These are phyloP conservation scores for Coracopsis vasa DNA, from an alignment of 2,113 vertebrate species.

Conservation along the genomic window DNA sequence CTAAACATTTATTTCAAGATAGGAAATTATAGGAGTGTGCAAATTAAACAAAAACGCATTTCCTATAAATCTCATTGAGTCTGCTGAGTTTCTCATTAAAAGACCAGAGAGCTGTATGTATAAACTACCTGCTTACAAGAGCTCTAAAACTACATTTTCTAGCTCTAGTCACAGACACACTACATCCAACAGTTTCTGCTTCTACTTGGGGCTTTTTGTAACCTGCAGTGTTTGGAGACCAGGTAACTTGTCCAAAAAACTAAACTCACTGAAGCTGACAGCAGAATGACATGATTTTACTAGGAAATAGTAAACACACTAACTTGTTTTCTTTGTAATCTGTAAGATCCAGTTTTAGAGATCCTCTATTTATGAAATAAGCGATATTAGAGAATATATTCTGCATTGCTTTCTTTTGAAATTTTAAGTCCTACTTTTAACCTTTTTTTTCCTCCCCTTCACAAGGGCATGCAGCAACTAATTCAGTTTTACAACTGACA, in stretches of 20 bases:
- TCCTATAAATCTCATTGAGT: constrained; percentile 8
- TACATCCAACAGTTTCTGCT: not conserved
- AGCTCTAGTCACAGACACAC: not conserved
- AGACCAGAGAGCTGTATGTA: constrained; percentile 1
- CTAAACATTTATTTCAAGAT: constrained; percentile 41
- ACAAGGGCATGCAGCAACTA: constrained; percentile 68
- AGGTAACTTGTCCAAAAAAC: constrained; percentile 9
- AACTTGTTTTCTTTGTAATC: not conserved
- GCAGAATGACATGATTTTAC: not conserved
- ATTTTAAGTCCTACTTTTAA: constrained; percentile 61
- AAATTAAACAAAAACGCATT: constrained; percentile 54
- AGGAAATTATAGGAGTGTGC: constrained; percentile 32
- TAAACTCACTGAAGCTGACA: not conserved
- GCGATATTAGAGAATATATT: constrained; percentile 3
- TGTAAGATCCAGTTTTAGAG: not conserved
- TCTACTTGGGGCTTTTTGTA: not conserved
- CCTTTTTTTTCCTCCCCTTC: constrained; percentile 60
- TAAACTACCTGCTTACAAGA: constrained; percentile 45
- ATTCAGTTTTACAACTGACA: constrained; percentile 68
- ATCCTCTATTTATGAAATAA: not conserved
- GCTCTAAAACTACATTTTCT: constrained; percentile 22
- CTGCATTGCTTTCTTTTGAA: constrained; percentile 24
- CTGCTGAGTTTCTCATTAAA: constrained; percentile 42
- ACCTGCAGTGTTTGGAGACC: not conserved
- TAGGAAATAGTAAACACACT: not conserved